These are phyloP conservation scores for Heliocidaris erythrogramma DNA, from an alignment of 35 echinoderm and acorn worm species.

Conservation along the genomic window DNA sequence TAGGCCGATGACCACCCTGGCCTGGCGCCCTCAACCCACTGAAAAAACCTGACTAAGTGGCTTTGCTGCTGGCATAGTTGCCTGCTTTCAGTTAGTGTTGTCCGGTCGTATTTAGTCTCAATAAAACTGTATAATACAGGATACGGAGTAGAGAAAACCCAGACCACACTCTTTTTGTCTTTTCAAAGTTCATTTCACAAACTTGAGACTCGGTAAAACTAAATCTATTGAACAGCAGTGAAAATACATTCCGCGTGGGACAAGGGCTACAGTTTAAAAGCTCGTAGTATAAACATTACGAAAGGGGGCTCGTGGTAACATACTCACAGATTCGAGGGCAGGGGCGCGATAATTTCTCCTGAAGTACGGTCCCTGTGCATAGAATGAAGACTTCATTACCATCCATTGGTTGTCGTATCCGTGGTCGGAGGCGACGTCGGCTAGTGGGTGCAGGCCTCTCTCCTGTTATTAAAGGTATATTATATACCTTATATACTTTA, in stretches of 20 bases:
- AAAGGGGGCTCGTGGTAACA: neutral
- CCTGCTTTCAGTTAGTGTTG: too few relatives aligned
- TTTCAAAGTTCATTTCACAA: too few relatives aligned
- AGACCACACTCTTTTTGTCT: too few relatives aligned
- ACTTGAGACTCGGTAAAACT: neutral
- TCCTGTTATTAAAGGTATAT: neutral
- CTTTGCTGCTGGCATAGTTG: too few relatives aligned
- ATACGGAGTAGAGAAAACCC: too few relatives aligned
- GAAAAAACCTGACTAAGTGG: too few relatives aligned
- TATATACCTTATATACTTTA: too few relatives aligned
- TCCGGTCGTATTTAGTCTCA: too few relatives aligned
- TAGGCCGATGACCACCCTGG: too few relatives aligned
- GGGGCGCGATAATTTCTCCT: conserved; percentile 58
- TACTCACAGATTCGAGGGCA: conserved; percentile 69
- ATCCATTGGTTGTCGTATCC: conserved; percentile 75
- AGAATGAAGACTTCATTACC: conserved; percentile 80
- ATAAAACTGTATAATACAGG: too few relatives aligned
- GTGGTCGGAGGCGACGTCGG: conserved; percentile 52
- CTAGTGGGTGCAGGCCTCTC: neutral
- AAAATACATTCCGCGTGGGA: neutral
- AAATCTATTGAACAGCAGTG: neutral
- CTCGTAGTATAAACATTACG: neutral
- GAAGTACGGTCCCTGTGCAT: conserved; percentile 78
- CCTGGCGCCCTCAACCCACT: too few relatives aligned
- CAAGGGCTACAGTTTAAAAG: neutral